These are phyloP conservation scores for Sterna hirundo DNA, from an alignment of 2,113 vertebrate genomes.

Conservation along the genomic window DNA sequence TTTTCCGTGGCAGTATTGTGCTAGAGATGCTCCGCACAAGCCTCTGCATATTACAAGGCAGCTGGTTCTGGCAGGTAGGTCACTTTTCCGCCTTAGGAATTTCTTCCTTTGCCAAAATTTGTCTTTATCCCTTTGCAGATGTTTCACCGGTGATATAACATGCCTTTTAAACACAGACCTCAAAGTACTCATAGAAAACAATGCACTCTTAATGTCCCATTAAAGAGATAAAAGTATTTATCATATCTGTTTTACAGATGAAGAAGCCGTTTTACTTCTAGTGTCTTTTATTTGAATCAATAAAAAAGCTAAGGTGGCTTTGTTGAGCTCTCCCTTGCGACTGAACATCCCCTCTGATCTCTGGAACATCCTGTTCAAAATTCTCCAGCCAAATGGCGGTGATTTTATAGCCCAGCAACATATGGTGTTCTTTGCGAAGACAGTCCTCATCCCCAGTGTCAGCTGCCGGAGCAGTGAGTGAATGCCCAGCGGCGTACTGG, in stretches of 20 bases:
- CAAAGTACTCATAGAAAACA: not conserved
- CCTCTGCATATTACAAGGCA: slow-evolving; percentile 87
- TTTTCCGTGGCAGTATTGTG: slow-evolving; percentile 82
- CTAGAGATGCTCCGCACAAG: slow-evolving; percentile 87
- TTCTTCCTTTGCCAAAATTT: not conserved
- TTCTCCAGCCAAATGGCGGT: not conserved
- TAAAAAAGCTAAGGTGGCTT: not conserved
- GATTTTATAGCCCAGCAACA: not conserved
- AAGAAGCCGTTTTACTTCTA: not conserved
- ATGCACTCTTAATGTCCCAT: not conserved
- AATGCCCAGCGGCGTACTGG: not conserved
- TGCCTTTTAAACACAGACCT: not conserved
- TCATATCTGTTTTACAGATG: not conserved
- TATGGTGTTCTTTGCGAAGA: not conserved
- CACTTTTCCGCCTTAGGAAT: not conserved
- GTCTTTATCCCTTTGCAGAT: not conserved
- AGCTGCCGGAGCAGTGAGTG: not conserved
- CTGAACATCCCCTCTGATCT: not conserved
- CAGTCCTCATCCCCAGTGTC: not conserved
- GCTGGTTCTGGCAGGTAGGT: slow-evolving; percentile 96
- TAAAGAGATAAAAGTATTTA: not conserved
- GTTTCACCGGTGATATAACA: not conserved
- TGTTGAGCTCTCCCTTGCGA: not conserved
- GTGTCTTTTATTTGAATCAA: not conserved
- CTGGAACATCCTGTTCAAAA: not conserved